phyloP scores from a whole-genome alignment of 2,888 invertebrate species.

The Acanthopleura granulata region DNA sequence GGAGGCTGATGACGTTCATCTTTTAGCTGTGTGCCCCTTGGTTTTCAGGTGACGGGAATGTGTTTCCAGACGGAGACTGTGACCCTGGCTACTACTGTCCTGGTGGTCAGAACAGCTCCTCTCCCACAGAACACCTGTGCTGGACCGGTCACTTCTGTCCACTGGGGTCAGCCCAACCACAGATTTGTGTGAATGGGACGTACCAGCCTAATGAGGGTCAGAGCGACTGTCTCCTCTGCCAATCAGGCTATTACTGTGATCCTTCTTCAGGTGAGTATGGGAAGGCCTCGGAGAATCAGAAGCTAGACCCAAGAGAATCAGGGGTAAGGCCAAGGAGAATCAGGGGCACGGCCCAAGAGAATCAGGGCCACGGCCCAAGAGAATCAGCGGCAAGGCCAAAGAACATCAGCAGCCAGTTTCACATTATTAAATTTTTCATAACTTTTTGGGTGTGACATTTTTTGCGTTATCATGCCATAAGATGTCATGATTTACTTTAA shows the following conservation, averaged over 20 bases:
- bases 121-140: constrained; percentile 56
- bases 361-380: too few species aligned
- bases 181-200: constrained; percentile 60
- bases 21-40: neutral
- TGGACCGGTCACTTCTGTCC: constrained; percentile 60
- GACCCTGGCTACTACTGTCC: constrained; percentile 63
- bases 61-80: constrained; percentile 52
- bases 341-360: too few species aligned
- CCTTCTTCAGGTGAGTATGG: constrained; percentile 33
- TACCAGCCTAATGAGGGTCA: constrained; percentile 56
- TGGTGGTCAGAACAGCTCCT: constrained; percentile 58
- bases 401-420: too few species aligned
- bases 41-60: constrained; percentile 56
- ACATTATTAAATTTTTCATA: too few species aligned
- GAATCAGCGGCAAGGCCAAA: too few species aligned
- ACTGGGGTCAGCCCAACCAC: constrained; percentile 49
- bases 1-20: too few species aligned
- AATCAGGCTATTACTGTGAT: constrained; percentile 62
- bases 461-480: too few species aligned
- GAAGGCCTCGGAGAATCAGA: too few species aligned
- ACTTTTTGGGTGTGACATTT: too few species aligned
- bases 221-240: constrained; percentile 53
- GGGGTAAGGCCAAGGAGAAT: too few species aligned
- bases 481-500: too few species aligned
- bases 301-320: too few species aligned